Percentiles rank a stretch among this genome's conserved stretches.
Conservation (phyloP, 2,888 invertebrate genomes). For the Augochlorella aurata region DNA sequence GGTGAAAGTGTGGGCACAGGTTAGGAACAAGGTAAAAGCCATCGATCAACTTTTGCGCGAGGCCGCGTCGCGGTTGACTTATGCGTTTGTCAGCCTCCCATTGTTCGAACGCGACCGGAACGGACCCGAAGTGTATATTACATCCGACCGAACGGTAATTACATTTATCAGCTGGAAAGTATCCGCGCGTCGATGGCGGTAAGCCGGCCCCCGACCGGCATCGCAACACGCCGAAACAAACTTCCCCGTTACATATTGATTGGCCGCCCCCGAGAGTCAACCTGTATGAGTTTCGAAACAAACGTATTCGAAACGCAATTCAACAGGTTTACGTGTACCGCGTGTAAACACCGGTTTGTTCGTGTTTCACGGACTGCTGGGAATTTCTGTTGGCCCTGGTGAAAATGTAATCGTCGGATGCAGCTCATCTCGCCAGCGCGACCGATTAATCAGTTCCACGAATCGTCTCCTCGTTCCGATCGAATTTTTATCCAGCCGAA, state of each 20-base stretch:
- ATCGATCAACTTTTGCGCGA: slow-evolving; percentile 6
- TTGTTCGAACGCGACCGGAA: slow-evolving; percentile 7
- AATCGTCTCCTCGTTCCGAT: background rate
- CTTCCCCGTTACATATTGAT: slow-evolving; percentile 67
- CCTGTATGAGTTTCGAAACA: slow-evolving; percentile 65
- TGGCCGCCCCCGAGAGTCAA: slow-evolving; percentile 43
- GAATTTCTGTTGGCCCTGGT: slow-evolving; percentile 46
- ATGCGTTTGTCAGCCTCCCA: background rate
- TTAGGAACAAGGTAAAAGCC: background rate
- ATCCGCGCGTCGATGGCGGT: slow-evolving; percentile 35
- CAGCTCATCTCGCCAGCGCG: background rate
- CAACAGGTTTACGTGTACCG: slow-evolving; percentile 68
- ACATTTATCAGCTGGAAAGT: slow-evolving; percentile 44
- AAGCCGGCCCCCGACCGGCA: slow-evolving; percentile 17
- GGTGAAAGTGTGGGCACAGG: background rate
- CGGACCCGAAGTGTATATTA: slow-evolving; percentile 42
- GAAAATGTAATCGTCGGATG: slow-evolving; percentile 49
- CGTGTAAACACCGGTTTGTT: slow-evolving; percentile 66
- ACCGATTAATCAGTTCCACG: slow-evolving; percentile 1
- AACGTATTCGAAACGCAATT: slow-evolving; percentile 70
- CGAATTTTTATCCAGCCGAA: background rate
- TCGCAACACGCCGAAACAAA: slow-evolving; percentile 60
- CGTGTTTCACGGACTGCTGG: slow-evolving; percentile 56
- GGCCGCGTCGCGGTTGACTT: background rate
- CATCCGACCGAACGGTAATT: slow-evolving; percentile 53